A percentile compares a stretch with the other conserved stretches of the same genome.
phyloP scores from a whole-genome alignment of 2,888 invertebrate species.

The Epinotia nisella region DNA sequence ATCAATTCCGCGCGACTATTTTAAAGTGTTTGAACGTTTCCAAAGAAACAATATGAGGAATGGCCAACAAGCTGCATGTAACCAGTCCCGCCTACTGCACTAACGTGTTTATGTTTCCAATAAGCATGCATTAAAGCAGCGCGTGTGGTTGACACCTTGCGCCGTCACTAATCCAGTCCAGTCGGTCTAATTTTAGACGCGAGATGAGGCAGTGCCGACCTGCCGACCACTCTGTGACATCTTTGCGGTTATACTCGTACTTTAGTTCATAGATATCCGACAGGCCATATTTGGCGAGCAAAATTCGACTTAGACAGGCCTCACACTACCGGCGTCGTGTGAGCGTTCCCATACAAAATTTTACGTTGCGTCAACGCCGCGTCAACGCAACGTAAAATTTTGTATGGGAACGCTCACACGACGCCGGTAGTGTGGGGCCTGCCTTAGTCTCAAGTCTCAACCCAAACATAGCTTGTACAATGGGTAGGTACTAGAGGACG shows the following conservation, averaged over 20 bases:
- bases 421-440: too few species aligned
- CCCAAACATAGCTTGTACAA: not conserved
- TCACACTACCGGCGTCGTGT: too few species aligned
- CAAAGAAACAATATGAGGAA: constrained; percentile 34
- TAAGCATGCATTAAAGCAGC: constrained; percentile 54
- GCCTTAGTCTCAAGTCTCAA: too few species aligned
- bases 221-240: constrained; percentile 65
- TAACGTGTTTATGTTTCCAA: constrained; percentile 56
- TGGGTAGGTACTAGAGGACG: not conserved
- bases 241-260: constrained; percentile 63
- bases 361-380: too few species aligned
- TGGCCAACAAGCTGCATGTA: constrained; percentile 38
- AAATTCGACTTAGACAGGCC: too few species aligned
- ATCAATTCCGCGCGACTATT: constrained; percentile 25
- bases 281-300: constrained; percentile 47
- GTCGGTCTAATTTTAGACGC: constrained; percentile 73
- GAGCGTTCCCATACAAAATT: too few species aligned
- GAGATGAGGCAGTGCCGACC: constrained; percentile 71
- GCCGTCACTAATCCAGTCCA: constrained; percentile 66
- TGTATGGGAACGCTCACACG: too few species aligned
- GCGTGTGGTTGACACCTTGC: constrained; percentile 70
- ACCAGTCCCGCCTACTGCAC: constrained; percentile 42
- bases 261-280: constrained; percentile 73
- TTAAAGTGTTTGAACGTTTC: constrained; percentile 10
- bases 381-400: too few species aligned